Conservation (phyloP, 2,888 invertebrate genomes). For the Archips xylosteana region DNA sequence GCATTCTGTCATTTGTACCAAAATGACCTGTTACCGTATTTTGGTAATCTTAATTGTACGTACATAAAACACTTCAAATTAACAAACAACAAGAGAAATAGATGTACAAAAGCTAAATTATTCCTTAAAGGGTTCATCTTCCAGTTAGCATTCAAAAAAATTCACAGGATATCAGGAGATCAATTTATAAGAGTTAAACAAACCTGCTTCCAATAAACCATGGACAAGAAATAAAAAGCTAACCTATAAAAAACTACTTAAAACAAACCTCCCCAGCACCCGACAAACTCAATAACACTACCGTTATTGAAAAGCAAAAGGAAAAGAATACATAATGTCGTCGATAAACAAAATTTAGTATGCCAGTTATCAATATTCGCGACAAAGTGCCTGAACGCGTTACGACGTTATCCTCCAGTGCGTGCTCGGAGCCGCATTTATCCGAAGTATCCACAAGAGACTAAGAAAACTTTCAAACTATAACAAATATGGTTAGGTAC, state of each 20-base stretch:
- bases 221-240: neutral
- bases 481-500: too few relatives aligned
- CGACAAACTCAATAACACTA: conserved; percentile 12
- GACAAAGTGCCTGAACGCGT: conserved; percentile 33
- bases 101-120: too few relatives aligned
- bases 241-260: neutral
- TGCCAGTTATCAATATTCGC: conserved; percentile 33
- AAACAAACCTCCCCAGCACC: conserved; percentile 2
- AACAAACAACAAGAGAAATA: too few relatives aligned
- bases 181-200: too few relatives aligned
- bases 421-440: conserved; percentile 12
- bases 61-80: too few relatives aligned
- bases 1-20: too few relatives aligned
- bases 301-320: neutral
- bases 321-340: conserved; percentile 16
- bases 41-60: too few relatives aligned
- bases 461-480: neutral
- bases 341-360: conserved; percentile 39
- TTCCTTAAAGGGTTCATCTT: too few relatives aligned
- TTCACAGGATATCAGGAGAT: too few relatives aligned
- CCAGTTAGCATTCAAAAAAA: too few relatives aligned
- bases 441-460: conserved; percentile 2
- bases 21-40: too few relatives aligned
- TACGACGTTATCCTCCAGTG: conserved; percentile 19
- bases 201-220: too few relatives aligned